Evolutionary conservation across 2,113 vertebrate species (phyloP).

Genomic region (Odontesthes bonariensis): DNA sequence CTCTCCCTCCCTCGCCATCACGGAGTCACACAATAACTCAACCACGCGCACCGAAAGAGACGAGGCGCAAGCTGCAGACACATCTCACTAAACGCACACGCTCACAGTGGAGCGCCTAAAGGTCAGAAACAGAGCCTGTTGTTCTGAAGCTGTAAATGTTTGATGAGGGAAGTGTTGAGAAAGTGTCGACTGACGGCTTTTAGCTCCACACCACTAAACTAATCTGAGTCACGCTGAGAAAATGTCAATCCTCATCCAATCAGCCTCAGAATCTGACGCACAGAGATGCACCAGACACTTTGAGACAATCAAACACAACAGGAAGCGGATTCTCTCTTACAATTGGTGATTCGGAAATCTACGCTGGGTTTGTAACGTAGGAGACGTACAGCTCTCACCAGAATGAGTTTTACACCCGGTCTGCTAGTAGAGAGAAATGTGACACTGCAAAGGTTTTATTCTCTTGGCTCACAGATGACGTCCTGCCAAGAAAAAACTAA

Average conservation of each 20-base stretch:
- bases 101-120: conserved; percentile 25
- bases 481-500: conserved; percentile 17
- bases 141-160: conserved; percentile 60
- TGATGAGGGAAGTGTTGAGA: conserved; percentile 59
- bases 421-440: conserved; percentile 10
- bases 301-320: neutral
- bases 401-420: conserved; percentile 30
- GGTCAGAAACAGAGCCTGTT: conserved; percentile 65
- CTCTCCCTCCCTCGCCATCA: conserved; percentile 32
- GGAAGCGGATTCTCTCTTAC: neutral
- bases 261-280: conserved; percentile 10
- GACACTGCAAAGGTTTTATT: conserved; percentile 25
- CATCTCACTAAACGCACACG: conserved; percentile 6
- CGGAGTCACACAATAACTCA: conserved; percentile 47
- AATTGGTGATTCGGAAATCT: neutral
- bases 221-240: conserved; percentile 42
- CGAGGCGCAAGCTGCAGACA: conserved; percentile 10
- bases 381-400: conserved; percentile 4
- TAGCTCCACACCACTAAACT: conserved; percentile 37
- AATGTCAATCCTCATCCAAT: conserved; percentile 35
- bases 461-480: neutral
- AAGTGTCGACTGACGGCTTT: conserved; percentile 31
- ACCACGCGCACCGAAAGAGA: conserved; percentile 24
- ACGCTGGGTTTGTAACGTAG: neutral
- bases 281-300: conserved; percentile 5